Percentiles rank a stretch among this genome's conserved stretches.
phyloP scores from a whole-genome alignment of 2,113 vertebrate species.

The Probosciger aterrimus region DNA sequence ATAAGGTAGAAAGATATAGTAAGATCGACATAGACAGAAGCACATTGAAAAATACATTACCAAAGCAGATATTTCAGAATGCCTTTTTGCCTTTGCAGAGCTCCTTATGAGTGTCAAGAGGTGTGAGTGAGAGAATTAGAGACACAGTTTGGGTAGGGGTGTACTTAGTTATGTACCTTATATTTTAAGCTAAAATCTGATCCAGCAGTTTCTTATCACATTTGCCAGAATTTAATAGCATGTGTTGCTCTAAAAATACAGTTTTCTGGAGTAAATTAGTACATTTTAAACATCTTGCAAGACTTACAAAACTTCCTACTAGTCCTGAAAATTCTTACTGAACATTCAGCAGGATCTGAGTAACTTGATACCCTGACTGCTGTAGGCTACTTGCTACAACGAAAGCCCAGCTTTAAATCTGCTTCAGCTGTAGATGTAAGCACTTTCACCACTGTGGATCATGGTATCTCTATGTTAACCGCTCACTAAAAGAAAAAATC shows the following conservation, averaged over 20 bases:
- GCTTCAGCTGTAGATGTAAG: neutral
- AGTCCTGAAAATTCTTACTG: neutral
- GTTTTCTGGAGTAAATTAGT: neutral
- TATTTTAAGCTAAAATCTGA: neutral
- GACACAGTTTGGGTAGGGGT: neutral
- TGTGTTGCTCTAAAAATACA: neutral
- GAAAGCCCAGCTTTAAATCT: neutral
- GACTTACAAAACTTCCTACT: neutral
- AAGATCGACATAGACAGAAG: neutral
- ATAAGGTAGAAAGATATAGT: neutral
- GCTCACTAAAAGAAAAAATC: neutral
- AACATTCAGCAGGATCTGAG: neutral
- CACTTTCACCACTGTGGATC: neutral
- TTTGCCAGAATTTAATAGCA: neutral
- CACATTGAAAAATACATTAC: neutral
- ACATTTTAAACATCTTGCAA: neutral
- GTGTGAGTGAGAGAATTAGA: rapidly evolving
- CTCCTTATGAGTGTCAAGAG: neutral
- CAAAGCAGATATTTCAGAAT: neutral
- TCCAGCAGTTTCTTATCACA: neutral
- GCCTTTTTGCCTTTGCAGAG: neutral
- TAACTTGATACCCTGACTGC: rapidly evolving
- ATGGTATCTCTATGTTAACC: neutral
- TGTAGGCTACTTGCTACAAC: neutral
- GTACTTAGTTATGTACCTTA: no score